A percentile compares a stretch with the other conserved stretches of the same genome.
phyloP scores from a whole-genome alignment of 2,888 invertebrate species.

The Petrolisthes manimaculis region DNA sequence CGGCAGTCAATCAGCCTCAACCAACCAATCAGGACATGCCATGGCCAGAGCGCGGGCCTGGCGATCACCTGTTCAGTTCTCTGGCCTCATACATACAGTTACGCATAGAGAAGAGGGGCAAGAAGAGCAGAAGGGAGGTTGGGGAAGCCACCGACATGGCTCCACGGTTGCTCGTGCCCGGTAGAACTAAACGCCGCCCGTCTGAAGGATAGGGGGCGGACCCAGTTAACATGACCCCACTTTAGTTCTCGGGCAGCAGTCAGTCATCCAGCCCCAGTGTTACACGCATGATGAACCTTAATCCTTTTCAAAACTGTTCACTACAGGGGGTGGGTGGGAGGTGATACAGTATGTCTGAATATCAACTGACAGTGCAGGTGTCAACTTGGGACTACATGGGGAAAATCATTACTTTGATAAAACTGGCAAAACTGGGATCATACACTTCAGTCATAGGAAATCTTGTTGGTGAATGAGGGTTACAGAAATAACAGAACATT shows the following conservation, averaged over 20 bases:
- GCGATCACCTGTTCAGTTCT: conserved; percentile 64
- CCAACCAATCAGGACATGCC: background rate
- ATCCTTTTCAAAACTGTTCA: background rate
- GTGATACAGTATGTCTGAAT: conserved; percentile 18
- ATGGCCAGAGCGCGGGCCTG: conserved; percentile 54
- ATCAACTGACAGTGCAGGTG: conserved; percentile 32
- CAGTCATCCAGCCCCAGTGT: conserved; percentile 17
- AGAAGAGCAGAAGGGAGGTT: conserved; percentile 66
- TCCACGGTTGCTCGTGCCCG: conserved; percentile 64
- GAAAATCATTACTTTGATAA: conserved; percentile 18
- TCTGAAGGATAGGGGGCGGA: conserved; percentile 63
- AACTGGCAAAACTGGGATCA: conserved; percentile 23
- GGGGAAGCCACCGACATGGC: conserved; percentile 66
- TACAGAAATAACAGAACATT: background rate
- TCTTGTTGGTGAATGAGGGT: background rate
- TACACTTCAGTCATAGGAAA: conserved; percentile 26
- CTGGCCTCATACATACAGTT: conserved; percentile 66
- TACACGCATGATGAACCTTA: conserved; percentile 2
- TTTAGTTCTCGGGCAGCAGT: conserved; percentile 25
- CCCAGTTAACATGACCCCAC: conserved; percentile 46
- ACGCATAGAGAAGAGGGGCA: conserved; percentile 66
- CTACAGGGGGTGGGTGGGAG: conserved; percentile 29
- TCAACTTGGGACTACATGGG: conserved; percentile 25
- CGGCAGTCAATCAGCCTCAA: conserved; percentile 8
- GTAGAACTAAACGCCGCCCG: conserved; percentile 65